Evolutionary conservation across 2,888 invertebrate genomes (phyloP), one percentile per base, ranked within the genome.

Genomic region (Eulithis prunata): DNA sequence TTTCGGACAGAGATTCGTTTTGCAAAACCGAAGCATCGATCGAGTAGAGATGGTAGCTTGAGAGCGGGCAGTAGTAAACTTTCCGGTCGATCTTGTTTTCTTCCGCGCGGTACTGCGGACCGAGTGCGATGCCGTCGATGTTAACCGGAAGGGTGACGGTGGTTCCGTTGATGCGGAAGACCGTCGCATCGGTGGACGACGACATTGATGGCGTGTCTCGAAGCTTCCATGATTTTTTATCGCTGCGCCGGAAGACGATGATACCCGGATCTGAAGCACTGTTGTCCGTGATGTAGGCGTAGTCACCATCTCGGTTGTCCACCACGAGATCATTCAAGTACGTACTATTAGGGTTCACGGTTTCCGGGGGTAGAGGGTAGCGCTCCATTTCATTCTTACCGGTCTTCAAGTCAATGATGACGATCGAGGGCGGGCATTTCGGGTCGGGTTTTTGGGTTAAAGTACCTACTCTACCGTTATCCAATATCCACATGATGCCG

Each of bases 201-300:
- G 86, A 87, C 96, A 96, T 96, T 1, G 95, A 94, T 51, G 88
- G 87, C 4, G 87, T 80, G 76, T 96, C 95, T 2, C 95, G 94
- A 61, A 96, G 86, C 85, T 96, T 96, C 96, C 96, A 96, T 8
- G 96, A 94, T 62, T 94, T 94, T 73, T 94, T 94, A 73, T 95
- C 94, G 66, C 91, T 89, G 49, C 95, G 86, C 1, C 95, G 95
- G 84, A 95, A 96, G 8, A 96, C 96, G 64, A 97, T 95, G 64
- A 97, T 94, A 43, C 96, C 96, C 6, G 96, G 96, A 86, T 96
- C 95, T 0, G 88, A 87, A 1, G 93, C 94, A 78, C 95, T 95
- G 77, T 95, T 95, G 84, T 96, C 96, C 0, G 95, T 95, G 46
- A 96, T 96, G 78, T 96, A 96, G 1, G 96, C 96, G 79, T 94